phyloP scores from a whole-genome alignment of 2,113 vertebrate genomes.

The Sturnus vulgaris region DNA sequence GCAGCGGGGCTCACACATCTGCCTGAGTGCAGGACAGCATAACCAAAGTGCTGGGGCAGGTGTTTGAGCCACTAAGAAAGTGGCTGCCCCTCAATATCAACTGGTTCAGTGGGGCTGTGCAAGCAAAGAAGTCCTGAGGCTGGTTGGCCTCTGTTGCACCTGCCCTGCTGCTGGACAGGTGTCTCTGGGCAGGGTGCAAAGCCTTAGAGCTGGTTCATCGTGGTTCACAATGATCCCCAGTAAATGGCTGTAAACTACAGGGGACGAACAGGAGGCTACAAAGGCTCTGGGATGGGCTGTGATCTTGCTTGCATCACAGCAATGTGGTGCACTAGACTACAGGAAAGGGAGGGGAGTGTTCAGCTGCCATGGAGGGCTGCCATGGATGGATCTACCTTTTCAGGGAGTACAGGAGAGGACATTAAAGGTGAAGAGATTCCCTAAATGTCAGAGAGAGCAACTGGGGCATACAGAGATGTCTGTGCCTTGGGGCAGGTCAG shows the following conservation, averaged over 20 bases:
- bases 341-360: accelerated
- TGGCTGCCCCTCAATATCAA: accelerated
- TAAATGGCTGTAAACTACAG: background rate
- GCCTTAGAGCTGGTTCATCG: background rate
- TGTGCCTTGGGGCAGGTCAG: background rate
- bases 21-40: accelerated
- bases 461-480: background rate
- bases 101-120: background rate
- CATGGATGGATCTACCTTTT: background rate
- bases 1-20: accelerated
- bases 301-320: background rate
- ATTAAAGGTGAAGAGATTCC: background rate
- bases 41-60: background rate
- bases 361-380: background rate
- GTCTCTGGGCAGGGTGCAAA: background rate
- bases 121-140: background rate
- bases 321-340: accelerated
- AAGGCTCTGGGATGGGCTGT: background rate
- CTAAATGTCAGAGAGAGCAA: background rate
- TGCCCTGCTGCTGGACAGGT: background rate
- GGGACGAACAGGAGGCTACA: background rate
- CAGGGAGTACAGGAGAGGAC: background rate
- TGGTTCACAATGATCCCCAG: background rate
- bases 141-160: background rate
- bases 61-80: background rate